Base-by-base conservation (phyloP, 2,797 vertebrate species). In the Distichodus sexfasciatus region DNA sequence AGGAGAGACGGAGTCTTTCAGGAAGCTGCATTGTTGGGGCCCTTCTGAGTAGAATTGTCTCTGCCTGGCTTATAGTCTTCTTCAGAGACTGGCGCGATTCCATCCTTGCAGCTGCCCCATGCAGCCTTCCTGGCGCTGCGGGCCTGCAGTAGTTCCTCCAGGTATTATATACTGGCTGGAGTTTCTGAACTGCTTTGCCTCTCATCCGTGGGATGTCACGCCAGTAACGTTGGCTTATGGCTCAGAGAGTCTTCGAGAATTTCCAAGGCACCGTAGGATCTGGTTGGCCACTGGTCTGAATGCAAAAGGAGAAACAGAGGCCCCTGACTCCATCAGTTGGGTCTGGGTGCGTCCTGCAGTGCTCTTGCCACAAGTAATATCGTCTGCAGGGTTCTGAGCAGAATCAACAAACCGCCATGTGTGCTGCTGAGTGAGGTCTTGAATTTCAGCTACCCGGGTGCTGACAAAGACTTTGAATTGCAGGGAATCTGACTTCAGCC, bases 341-440 rank as follows among this genome's bases (percentile, higher is more conserved):
- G n/a, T 3, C 41, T 5, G 2, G 17, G 23, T 2, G 71, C 23
- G 1, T 17, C 31, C 3, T 2, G 38, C 0, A 71, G 47, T 5
- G 38, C n/a, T 19, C 14, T 64, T 71, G 0, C 62, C 69, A 1
- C n/a, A n/a, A 0, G 67, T 71, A 6, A 79, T 68, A 6, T 74
- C 59, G 19, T 79, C 68, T 0, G 58, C 54, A 0, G 63, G 59
- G 8, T 77, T 80, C 2, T 59, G 61, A 0, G 3, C 10, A 4
- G 26, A 38, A 8, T 67, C 26, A 3, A 67, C 36, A 14, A 74
- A 71, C 4, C 11, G 15, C 55, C 44, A 72, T 5, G 10, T 9
- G 1, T 3, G 12, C 0, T 2, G n/a, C 0, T 58, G 48, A 1
- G 61, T 57, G 1, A 59, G 35, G 2, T 40, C 38, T 43, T 57